phyloP scores from a whole-genome alignment of 2,888 invertebrate species.

The Ochropacha duplaris region DNA sequence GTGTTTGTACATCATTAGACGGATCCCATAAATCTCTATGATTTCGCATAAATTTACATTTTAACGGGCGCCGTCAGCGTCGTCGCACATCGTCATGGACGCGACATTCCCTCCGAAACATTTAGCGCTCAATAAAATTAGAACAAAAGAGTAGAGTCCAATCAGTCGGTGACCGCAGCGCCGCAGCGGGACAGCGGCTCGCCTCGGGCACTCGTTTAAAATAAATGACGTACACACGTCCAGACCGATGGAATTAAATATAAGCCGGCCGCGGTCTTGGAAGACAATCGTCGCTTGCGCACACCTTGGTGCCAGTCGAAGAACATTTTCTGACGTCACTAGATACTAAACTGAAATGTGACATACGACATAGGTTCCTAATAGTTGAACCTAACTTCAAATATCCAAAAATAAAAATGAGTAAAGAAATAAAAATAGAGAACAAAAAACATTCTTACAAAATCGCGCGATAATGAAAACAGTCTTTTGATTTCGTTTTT shows the following conservation, averaged over 20 bases:
- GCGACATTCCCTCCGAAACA: conserved; percentile 37
- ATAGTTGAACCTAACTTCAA: too few relatives aligned
- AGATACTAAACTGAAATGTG: background rate
- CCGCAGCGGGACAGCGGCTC: too few relatives aligned
- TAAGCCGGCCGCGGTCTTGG: background rate
- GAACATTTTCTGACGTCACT: background rate
- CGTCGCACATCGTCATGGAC: conserved; percentile 15
- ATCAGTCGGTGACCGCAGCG: conserved; percentile 27
- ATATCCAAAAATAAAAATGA: too few relatives aligned
- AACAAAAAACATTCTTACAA: too few relatives aligned
- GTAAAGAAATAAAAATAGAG: too few relatives aligned
- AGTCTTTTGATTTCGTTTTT: too few relatives aligned
- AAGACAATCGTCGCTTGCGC: background rate
- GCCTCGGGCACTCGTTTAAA: conserved; percentile 27
- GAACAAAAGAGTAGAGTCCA: conserved; percentile 55
- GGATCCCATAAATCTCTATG: conserved; percentile 58
- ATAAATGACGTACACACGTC: conserved; percentile 24
- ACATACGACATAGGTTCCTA: background rate
- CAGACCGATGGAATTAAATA: background rate
- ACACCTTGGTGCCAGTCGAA: background rate
- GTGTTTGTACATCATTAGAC: conserved; percentile 54
- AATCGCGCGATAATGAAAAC: too few relatives aligned
- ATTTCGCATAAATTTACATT: conserved; percentile 72
- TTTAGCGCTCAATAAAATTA: conserved; percentile 65
- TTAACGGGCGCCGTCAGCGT: conserved; percentile 52